A percentile compares a stretch with the other conserved stretches of the same genome.
Evolutionary conservation across 2,888 invertebrate genomes (phyloP).

Genomic region (Ceramica pisi): DNA sequence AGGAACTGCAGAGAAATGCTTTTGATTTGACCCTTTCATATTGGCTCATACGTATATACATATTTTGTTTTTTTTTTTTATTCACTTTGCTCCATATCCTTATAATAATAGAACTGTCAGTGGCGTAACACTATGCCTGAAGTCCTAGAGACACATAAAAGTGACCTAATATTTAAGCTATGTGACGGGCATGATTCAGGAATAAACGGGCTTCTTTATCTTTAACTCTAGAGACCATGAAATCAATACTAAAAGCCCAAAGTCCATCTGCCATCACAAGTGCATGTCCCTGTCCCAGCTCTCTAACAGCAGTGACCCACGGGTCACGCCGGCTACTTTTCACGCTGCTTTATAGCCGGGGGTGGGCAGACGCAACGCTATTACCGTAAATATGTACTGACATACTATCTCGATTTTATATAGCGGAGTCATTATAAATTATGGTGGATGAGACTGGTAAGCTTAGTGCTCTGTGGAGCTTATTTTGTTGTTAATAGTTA

Average conservation of each 20-base stretch:
- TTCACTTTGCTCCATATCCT: no score
- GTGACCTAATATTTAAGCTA: no score
- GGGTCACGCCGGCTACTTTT: constrained; percentile 44
- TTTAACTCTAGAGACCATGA: no score
- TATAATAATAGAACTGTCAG: no score
- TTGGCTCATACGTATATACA: no score
- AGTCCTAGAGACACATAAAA: no score
- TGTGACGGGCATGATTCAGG: no score
- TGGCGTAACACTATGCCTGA: no score
- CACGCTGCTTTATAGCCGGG: constrained; percentile 49
- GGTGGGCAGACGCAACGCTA: constrained; percentile 39
- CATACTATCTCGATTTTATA: constrained; percentile 35
- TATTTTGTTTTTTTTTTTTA: no score
- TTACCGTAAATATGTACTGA: constrained; percentile 53
- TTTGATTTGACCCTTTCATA: not conserved
- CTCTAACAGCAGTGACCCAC: constrained; percentile 17
- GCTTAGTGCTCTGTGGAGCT: not conserved
- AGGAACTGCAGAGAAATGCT: constrained; percentile 20
- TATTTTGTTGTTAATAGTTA: not conserved
- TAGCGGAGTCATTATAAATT: constrained; percentile 37
- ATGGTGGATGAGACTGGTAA: not conserved
- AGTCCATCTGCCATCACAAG: not conserved
- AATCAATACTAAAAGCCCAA: not conserved
- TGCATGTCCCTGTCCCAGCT: constrained; percentile 2
- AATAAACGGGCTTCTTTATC: no score